These are phyloP conservation scores for Leptinotarsa rubiginosa DNA, from an alignment of 2,888 invertebrate genomes.

Conservation along the genomic window DNA sequence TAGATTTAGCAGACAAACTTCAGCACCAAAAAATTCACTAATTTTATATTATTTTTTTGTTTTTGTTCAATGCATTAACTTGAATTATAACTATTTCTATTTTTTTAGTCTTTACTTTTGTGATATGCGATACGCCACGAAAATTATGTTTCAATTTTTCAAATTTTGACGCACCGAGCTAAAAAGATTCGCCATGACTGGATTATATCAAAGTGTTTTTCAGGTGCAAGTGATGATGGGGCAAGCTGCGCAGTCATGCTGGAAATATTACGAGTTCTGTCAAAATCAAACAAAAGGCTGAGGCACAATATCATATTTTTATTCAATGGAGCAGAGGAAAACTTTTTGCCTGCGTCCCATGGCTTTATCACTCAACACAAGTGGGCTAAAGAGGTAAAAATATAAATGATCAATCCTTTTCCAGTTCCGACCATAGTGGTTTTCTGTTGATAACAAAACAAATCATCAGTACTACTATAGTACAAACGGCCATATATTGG, in stretches of 20 bases:
- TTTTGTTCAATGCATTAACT: too few species aligned
- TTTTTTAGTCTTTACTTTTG: too few species aligned
- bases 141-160: neutral
- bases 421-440: neutral
- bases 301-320: conserved; percentile 83
- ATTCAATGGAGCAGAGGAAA: conserved; percentile 94
- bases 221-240: conserved; percentile 90
- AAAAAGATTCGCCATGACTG: neutral
- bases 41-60: too few species aligned
- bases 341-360: conserved; percentile 89
- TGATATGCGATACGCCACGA: too few species aligned
- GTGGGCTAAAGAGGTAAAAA: conserved; percentile 76
- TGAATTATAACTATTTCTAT: too few species aligned
- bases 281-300: conserved; percentile 72
- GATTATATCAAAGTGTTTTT: conserved; percentile 38
- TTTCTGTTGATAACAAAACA: neutral
- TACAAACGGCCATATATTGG: too few species aligned
- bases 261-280: conserved; percentile 81
- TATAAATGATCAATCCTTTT: neutral
- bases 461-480: too few species aligned
- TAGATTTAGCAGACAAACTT: too few species aligned
- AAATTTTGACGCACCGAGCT: neutral
- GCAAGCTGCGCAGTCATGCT: conserved; percentile 90
- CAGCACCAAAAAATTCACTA: too few species aligned
- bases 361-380: conserved; percentile 91